Percentiles rank a stretch among this genome's conserved stretches.
Evolutionary conservation across 1,140 invertebrate species (phyloP).

Genomic region (Panagrolaimus sp.): DNA sequence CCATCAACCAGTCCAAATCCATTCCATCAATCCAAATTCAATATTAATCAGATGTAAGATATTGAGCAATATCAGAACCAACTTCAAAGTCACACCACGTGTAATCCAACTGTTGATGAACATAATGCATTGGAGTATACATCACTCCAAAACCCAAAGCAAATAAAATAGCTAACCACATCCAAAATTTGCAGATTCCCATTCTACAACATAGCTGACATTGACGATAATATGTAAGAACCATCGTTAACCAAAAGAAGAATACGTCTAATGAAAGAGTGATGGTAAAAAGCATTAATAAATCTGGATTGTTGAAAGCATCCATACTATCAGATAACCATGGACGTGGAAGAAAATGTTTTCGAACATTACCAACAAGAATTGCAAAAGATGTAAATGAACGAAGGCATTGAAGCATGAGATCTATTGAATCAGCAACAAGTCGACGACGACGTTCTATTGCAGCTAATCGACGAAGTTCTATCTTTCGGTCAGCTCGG

Average conservation of each 20-base stretch:
- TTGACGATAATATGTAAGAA: slow-evolving; percentile 32
- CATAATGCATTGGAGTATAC: slow-evolving; percentile 28
- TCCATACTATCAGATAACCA: slow-evolving; percentile 23
- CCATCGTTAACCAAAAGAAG: slow-evolving; percentile 35
- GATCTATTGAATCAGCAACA: slow-evolving; percentile 22
- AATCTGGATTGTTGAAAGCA: slow-evolving; percentile 42
- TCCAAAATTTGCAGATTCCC: slow-evolving; percentile 32
- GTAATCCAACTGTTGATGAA: slow-evolving; percentile 34
- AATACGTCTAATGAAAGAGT: slow-evolving; percentile 34
- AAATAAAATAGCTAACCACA: slow-evolving; percentile 24
- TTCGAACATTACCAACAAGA: slow-evolving; percentile 46
- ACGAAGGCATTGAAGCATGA: slow-evolving; percentile 28
- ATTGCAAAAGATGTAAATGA: slow-evolving; percentile 40
- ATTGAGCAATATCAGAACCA: not conserved
- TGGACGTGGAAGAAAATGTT: slow-evolving; percentile 41
- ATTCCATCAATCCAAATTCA: no score
- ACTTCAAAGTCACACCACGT: slow-evolving; percentile 22
- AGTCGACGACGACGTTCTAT: slow-evolving; percentile 21
- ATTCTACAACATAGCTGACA: slow-evolving; percentile 39
- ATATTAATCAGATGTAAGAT: not conserved
- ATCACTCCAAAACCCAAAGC: not conserved
- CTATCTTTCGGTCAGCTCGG: slow-evolving; percentile 8
- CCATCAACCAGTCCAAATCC: no score
- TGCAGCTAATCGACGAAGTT: slow-evolving; percentile 15
- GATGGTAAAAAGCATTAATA: slow-evolving; percentile 44